A percentile compares a stretch with the other conserved stretches of the same genome.
Evolutionary conservation across 2,797 vertebrate genomes (phyloP).

Genomic region (Vultur gryphus): DNA sequence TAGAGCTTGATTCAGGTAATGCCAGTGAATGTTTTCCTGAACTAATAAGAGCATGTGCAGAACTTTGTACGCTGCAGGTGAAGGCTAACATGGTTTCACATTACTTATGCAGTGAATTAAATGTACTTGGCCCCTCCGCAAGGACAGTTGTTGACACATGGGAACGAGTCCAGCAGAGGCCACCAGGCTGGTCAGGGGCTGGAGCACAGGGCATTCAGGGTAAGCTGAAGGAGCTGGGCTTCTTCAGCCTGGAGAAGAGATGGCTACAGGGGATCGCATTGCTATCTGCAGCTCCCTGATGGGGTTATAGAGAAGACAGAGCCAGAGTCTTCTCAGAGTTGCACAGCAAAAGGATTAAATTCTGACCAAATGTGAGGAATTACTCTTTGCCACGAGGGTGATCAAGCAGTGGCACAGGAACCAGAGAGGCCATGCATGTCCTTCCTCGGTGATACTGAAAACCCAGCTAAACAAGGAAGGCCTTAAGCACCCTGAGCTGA

Average conservation of each 20-base stretch:
- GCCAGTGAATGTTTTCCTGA: neutral
- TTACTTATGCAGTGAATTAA: neutral
- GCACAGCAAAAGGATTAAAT: neutral
- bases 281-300: neutral
- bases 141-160: neutral
- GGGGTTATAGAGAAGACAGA: neutral
- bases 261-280: fast-evolving
- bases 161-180: neutral
- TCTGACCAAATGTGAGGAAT: neutral
- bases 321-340: neutral
- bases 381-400: neutral
- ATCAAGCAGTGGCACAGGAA: neutral
- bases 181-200: neutral
- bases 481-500: neutral
- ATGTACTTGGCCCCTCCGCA: neutral
- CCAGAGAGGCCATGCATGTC: neutral
- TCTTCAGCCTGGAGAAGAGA: neutral
- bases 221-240: neutral
- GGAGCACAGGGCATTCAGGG: neutral
- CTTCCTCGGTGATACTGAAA: neutral
- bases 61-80: constrained; percentile 43
- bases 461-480: neutral
- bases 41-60: neutral
- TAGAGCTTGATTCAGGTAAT: neutral
- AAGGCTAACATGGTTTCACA: neutral